Evolutionary conservation across 2,113 vertebrate species (phyloP), one percentile per base, ranked within the genome.

Genomic region (Pitta sordida): DNA sequence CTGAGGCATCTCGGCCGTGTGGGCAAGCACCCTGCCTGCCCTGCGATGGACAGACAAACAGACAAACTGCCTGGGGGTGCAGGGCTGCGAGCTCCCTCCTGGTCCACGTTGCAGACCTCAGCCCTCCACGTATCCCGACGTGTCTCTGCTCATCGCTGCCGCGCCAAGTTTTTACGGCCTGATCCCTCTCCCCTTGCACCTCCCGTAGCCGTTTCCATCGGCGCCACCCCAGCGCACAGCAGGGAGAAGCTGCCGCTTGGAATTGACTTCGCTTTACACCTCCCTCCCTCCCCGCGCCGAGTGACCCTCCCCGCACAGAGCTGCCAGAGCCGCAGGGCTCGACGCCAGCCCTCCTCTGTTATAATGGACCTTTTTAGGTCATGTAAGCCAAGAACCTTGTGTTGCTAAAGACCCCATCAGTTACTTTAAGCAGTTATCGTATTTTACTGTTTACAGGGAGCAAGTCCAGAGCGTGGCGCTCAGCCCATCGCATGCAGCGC

Each of bases 281-380:
- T 27, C n/a, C 36, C 39, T 43, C n/a, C 30, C 15, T 43, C n/a
- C 30, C 15, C 15, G n/a, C 10, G 26, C 74, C 8, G 6, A 24
- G 36, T 3, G 15, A 27, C 9, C 51, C 74, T 64, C 26, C 86
- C 74, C 3, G 15, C 48, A 7, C 32, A 7, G 59, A 20, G 77
- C 71, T 34, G 87, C 9, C 30, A 24, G 52, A 68, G 75, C 32
- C 5, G 24, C 37, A 75, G 77, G 36, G 86, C 88, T 43, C 7
- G 0, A 10, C 4, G 74, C 90, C 92, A 94, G 87, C 63, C 59
- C 52, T 20, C 4, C 39, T 39, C 90, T 55, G 48, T 5, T 48
- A 15, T 32, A 91, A 89, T 64, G 83, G 92, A 94, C 92, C 83
- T 88, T 94, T 88, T 76, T 21, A 8, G 58, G 43, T 60, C 83